Percentiles rank a stretch among this genome's conserved stretches.
phyloP scores from a whole-genome alignment of 2,113 vertebrate species.

The Dromiciops gliroides region DNA sequence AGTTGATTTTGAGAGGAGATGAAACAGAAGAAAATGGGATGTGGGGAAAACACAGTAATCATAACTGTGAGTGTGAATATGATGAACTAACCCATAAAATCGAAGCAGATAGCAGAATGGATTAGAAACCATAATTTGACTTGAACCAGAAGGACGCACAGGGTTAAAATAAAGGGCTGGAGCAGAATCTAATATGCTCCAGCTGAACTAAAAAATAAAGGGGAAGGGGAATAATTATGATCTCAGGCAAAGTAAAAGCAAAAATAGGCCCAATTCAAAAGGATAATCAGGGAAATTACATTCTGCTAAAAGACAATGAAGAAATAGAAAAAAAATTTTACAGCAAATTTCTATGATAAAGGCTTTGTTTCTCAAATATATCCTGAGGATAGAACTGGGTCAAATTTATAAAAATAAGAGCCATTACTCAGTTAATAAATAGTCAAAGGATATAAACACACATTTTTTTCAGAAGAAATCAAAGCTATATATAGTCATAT shows the following conservation, averaged over 20 bases:
- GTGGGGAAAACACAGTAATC: not conserved
- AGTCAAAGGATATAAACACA: not conserved
- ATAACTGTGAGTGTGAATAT: not conserved
- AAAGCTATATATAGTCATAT: not conserved
- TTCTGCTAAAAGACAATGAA: not conserved
- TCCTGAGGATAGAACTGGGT: not conserved
- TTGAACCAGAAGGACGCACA: not conserved
- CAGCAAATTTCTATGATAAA: not conserved
- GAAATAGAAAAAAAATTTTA: not conserved
- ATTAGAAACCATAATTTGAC: not conserved
- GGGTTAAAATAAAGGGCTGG: not conserved
- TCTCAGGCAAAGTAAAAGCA: not conserved
- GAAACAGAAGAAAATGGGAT: not conserved
- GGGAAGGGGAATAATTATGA: not conserved
- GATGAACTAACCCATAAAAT: no score
- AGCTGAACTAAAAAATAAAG: not conserved
- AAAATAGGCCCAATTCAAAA: not conserved
- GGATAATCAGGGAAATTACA: not conserved
- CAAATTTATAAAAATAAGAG: not conserved
- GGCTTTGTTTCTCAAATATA: not conserved
- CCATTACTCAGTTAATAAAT: not conserved
- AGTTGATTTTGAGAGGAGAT: not conserved
- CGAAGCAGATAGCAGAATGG: not conserved
- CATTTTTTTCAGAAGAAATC: not conserved
- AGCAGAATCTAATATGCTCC: not conserved